These are phyloP conservation scores for Brachyopa scutellaris DNA, from an alignment of 2,888 invertebrate species.

Conservation along the genomic window DNA sequence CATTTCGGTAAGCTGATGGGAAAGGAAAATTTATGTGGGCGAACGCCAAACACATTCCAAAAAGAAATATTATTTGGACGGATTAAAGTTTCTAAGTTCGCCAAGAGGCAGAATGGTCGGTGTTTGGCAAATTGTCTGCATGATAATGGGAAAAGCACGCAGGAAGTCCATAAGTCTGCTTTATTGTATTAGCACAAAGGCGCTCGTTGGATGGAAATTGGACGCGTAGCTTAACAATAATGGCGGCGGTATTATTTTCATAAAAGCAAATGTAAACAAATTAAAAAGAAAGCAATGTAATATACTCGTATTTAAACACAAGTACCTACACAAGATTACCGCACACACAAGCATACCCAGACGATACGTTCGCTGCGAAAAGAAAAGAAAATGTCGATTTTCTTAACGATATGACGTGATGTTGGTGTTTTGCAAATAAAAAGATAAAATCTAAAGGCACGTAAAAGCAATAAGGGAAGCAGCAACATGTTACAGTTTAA, in stretches of 20 bases:
- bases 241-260: too few species aligned
- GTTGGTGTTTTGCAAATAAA: conserved; percentile 14
- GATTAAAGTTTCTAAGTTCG: too few species aligned
- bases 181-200: not conserved
- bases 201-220: too few species aligned
- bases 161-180: not conserved
- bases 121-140: not conserved
- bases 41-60: not conserved
- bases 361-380: too few species aligned
- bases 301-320: not conserved
- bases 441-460: conserved; percentile 14
- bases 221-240: too few species aligned
- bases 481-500: conserved; percentile 1
- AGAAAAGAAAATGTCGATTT: not conserved
- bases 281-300: not conserved
- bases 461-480: conserved; percentile 3
- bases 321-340: not conserved
- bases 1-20: not conserved
- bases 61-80: not conserved
- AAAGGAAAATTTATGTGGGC: not conserved
- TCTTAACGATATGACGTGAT: not conserved
- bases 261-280: too few species aligned
- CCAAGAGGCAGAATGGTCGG: not conserved
- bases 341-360: not conserved
- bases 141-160: not conserved